Evolutionary conservation across 2,113 vertebrate genomes (phyloP).

Genomic region (Excalfactoria chinensis): DNA sequence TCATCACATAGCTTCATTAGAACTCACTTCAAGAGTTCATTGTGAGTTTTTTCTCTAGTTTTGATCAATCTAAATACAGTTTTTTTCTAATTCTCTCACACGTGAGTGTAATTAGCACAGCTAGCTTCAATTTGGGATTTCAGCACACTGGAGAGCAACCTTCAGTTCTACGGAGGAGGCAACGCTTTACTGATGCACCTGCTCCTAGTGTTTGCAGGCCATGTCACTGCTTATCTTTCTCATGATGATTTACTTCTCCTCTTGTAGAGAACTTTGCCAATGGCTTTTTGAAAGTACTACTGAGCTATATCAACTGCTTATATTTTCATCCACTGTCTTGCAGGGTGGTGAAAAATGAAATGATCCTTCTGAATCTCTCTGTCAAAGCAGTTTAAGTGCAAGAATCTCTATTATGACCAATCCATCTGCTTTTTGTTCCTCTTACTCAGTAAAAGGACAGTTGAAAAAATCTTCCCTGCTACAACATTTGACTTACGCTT

Average conservation of each 20-base stretch:
- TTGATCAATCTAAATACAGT: neutral
- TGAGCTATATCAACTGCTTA: neutral
- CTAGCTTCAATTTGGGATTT: neutral
- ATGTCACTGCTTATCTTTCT: neutral
- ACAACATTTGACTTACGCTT: neutral
- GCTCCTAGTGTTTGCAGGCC: neutral
- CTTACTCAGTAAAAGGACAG: neutral
- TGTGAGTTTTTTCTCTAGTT: neutral
- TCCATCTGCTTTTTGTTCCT: conserved; percentile 19
- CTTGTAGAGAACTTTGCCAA: neutral
- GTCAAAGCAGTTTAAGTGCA: neutral
- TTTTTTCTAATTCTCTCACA: neutral
- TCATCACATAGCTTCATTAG: neutral
- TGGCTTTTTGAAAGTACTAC: conserved; percentile 1
- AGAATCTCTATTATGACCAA: neutral
- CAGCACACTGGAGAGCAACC: neutral
- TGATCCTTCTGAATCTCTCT: fast-evolving
- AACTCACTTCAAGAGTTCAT: neutral
- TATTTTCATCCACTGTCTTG: neutral
- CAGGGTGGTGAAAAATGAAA: conserved; percentile 1
- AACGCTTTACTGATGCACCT: neutral
- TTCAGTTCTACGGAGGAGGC: neutral
- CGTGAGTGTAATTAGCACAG: neutral
- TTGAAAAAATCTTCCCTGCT: conserved; percentile 4
- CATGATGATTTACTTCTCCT: neutral